Evolutionary conservation across 1,140 invertebrate species (phyloP).

Genomic region (Antheraea pernyi): DNA sequence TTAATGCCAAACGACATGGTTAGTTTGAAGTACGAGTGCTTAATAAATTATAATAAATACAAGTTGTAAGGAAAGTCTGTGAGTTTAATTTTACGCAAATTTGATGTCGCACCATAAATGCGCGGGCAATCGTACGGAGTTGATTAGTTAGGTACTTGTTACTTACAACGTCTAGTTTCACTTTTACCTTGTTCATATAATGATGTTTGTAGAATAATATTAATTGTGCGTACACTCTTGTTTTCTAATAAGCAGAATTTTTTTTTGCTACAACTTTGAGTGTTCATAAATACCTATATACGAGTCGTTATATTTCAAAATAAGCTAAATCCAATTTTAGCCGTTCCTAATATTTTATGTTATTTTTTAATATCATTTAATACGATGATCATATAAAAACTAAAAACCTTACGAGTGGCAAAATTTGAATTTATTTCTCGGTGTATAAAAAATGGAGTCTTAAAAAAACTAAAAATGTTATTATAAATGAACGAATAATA

Average conservation of each 20-base stretch:
- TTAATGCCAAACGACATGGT: constrained; percentile 64
- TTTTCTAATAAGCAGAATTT: constrained; percentile 1
- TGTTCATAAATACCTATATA: no score
- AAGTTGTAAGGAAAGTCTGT: constrained; percentile 41
- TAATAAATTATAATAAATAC: constrained; percentile 73
- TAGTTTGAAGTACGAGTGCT: constrained; percentile 66
- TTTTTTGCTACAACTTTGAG: not conserved
- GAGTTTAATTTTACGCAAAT: constrained; percentile 74
- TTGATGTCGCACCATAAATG: constrained; percentile 51
- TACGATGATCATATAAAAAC: no score
- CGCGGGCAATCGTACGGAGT: constrained; percentile 21
- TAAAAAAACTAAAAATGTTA: no score
- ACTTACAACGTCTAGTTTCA: not conserved
- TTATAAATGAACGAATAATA: no score
- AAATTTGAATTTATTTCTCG: no score
- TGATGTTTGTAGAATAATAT: constrained; percentile 41
- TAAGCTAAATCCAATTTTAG: no score
- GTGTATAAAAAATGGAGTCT: no score
- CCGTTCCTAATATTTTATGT: no score
- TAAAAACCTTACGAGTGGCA: no score
- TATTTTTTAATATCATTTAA: no score
- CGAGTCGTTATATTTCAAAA: no score
- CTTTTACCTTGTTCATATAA: constrained; percentile 17
- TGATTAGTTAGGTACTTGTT: not conserved
- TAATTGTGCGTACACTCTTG: constrained; percentile 34